phyloP scores from a whole-genome alignment of 2,113 vertebrate species.

The Balaenoptera acutorostrata region DNA sequence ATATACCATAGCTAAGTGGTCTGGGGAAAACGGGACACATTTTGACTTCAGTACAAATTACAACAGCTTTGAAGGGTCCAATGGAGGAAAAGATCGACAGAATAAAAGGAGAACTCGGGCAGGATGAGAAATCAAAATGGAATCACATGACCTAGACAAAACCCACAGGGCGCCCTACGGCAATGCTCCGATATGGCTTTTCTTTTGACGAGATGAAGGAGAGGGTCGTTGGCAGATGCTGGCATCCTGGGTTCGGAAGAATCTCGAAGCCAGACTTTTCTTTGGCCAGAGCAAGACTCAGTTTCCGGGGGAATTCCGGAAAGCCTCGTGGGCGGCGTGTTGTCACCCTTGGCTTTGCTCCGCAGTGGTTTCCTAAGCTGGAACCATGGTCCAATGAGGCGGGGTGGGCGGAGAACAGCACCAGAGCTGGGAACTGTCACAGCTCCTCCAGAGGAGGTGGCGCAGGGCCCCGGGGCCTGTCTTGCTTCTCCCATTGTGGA shows the following conservation, averaged over 20 bases:
- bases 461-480: background rate
- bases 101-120: conserved; percentile 47
- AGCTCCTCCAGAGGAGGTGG: background rate
- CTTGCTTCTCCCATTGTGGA: background rate
- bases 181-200: conserved; percentile 62
- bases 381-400: background rate
- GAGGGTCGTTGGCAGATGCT: background rate
- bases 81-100: conserved; percentile 60
- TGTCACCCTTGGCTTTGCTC: background rate
- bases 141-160: conserved; percentile 83
- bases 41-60: conserved; percentile 79
- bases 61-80: conserved; percentile 73
- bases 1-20: conserved; percentile 88
- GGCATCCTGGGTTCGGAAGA: background rate
- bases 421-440: background rate
- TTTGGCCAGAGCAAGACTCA: conserved; percentile 9
- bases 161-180: background rate
- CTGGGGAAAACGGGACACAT: conserved; percentile 83
- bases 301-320: background rate
- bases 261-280: conserved; percentile 31
- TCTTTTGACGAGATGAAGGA: background rate
- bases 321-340: conserved; percentile 20
- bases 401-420: conserved; percentile 50
- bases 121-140: conserved; percentile 65
- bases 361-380: background rate